Evolutionary conservation across 2,888 invertebrate species (phyloP).

Genomic region (Phortica magna): DNA sequence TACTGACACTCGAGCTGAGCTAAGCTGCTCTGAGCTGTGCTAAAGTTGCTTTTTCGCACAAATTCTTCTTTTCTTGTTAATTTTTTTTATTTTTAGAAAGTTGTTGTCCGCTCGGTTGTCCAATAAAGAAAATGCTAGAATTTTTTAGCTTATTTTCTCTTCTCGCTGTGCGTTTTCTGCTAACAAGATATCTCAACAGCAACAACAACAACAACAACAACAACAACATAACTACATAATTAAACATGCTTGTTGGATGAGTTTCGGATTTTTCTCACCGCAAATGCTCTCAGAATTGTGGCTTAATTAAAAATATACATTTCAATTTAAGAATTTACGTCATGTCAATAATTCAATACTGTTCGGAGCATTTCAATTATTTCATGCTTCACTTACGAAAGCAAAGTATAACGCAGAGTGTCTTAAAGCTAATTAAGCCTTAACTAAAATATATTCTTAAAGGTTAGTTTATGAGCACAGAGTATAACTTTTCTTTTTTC

Average conservation of each 20-base stretch:
- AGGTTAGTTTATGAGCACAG: too few species aligned
- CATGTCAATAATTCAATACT: too few species aligned
- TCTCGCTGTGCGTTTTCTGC: not conserved
- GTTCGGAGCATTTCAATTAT: too few species aligned
- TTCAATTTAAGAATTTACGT: too few species aligned
- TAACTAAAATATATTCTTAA: too few species aligned
- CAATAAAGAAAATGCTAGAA: slow-evolving; percentile 28
- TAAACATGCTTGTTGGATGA: not conserved
- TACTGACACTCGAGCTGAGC: not conserved
- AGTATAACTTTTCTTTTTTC: too few species aligned
- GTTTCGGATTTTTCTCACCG: not conserved
- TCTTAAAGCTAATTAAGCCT: too few species aligned
- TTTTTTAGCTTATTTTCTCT: not conserved
- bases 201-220: too few species aligned
- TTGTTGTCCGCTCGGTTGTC: slow-evolving; percentile 10
- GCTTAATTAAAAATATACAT: too few species aligned
- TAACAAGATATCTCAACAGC: slow-evolving; percentile 15
- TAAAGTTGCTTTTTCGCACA: not conserved
- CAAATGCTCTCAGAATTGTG: too few species aligned
- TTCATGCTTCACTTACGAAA: too few species aligned
- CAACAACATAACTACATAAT: not conserved
- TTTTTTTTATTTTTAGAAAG: slow-evolving; percentile 22
- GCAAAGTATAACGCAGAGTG: too few species aligned
- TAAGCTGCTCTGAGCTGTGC: slow-evolving; percentile 8
- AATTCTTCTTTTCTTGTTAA: slow-evolving; percentile 10